Evolutionary conservation across 2,888 invertebrate species (phyloP).

Genomic region (Lithophane semibrunnea): DNA sequence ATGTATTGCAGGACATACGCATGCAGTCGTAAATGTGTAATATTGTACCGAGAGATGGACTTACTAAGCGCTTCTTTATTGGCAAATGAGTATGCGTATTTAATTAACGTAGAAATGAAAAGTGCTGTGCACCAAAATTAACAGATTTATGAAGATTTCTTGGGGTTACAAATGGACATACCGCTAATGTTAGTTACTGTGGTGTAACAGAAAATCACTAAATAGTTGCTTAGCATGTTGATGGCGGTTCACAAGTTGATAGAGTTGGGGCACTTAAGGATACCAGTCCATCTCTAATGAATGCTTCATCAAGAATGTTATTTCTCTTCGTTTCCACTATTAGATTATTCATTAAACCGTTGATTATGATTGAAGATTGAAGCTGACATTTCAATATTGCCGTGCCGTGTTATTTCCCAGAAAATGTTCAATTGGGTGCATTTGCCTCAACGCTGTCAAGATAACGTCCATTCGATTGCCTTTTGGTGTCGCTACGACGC

Average conservation of each 20-base stretch:
- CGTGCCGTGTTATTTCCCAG: constrained; percentile 18
- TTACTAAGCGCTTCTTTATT: constrained; percentile 2
- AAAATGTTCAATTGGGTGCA: constrained; percentile 59
- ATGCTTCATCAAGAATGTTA: background rate
- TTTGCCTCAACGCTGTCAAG: constrained; percentile 57
- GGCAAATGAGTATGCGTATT: constrained; percentile 1
- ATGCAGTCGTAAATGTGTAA: constrained; percentile 2
- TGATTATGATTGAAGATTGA: constrained; percentile 10
- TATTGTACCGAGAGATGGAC: constrained; percentile 1
- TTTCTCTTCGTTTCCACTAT: background rate
- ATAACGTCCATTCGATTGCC: constrained; percentile 58
- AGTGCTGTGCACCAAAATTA: background rate
- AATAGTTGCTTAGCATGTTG: background rate
- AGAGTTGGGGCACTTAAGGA: background rate
- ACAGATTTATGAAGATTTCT: constrained; percentile 11
- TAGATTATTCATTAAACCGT: constrained; percentile 10
- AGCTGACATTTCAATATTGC: constrained; percentile 13
- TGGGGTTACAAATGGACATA: background rate
- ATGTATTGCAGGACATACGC: background rate
- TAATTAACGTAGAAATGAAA: constrained; percentile 18
- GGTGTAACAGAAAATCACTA: background rate
- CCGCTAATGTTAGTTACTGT: background rate
- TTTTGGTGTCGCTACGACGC: constrained; percentile 42
- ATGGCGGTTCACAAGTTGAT: background rate
- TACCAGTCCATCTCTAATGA: background rate